A percentile compares a stretch with the other conserved stretches of the same genome.
Conservation (phyloP, 2,113 vertebrate species). For the Enhydra lutris region DNA sequence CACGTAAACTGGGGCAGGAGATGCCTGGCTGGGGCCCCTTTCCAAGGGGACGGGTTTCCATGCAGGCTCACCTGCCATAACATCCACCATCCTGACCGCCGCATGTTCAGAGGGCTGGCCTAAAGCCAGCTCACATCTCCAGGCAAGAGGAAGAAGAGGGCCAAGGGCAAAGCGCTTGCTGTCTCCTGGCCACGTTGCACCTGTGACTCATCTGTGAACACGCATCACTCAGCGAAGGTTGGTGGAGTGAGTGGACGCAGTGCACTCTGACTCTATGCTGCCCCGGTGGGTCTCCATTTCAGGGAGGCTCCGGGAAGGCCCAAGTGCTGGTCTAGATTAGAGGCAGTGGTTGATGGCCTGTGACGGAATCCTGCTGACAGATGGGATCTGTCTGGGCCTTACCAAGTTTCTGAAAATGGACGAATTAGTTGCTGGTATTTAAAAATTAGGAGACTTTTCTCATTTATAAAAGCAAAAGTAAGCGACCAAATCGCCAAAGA, state of each 20-base stretch:
- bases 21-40: neutral
- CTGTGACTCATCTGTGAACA: fast-evolving
- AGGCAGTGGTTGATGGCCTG: neutral
- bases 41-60: neutral
- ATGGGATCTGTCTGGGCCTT: neutral
- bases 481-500: neutral
- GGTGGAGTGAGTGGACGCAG: neutral
- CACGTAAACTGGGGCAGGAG: neutral
- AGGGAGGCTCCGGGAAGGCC: neutral
- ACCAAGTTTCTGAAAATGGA: neutral
- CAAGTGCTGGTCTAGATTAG: neutral
- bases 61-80: neutral
- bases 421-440: neutral
- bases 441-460: neutral
- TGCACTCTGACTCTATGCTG: neutral
- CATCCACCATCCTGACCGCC: fast-evolving
- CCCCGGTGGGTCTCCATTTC: neutral
- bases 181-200: neutral
- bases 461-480: conserved; percentile 17
- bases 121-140: neutral
- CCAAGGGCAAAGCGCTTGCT: fast-evolving
- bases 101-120: neutral
- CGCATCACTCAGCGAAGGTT: fast-evolving
- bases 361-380: neutral
- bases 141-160: neutral